Evolutionary conservation across 1,140 invertebrate species (phyloP), one percentile per base, ranked within the genome.

Genomic region (Gerris buenoi): DNA sequence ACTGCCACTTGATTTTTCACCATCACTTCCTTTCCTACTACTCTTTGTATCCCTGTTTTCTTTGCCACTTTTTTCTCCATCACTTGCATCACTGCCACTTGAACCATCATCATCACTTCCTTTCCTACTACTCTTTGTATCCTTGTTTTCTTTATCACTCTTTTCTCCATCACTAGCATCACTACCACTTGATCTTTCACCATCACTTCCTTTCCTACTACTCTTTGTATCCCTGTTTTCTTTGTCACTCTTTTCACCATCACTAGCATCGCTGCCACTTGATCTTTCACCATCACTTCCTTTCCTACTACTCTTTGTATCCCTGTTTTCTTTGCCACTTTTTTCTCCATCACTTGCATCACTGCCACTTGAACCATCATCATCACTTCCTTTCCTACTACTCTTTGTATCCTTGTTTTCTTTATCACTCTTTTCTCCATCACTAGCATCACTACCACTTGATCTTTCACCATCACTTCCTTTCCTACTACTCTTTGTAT

Each of bases 41-140:
- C 33, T 3, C 22, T 29, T 5, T 27, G 23, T 14, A 65, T 64
- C 26, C 28, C 65, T 63, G 62, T 68, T 22, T 66, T 64, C 26
- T 64, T 66, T 3, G 29, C 61, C 26, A 46, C 33, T 46, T 18
- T 46, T 46, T 46, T 46, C 33, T 46, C 18, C 18, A 46, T 46
- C 33, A 46, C 33, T 46, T 18, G 5, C 18, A 46, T 69, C 68
- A 64, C 62, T 69, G 33, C 57, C 57, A 28, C 46, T 64, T 59
- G 57, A 59, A 22, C n/a, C 26, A 56, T 68, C 57, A 23, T 23
- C 59, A 62, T 0, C 2, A 25, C 25, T 57, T 57, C 56, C 62
- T 59, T 59, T 67, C 18, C 65, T 65, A 46, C 25, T 63, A 18
- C 65, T 66, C n/a, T 59, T 66, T 27, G 64, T 58, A 46, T 68